A percentile compares a stretch with the other conserved stretches of the same genome.
phyloP scores from a whole-genome alignment of 2,797 vertebrate genomes.

The Galagoides demidoff region DNA sequence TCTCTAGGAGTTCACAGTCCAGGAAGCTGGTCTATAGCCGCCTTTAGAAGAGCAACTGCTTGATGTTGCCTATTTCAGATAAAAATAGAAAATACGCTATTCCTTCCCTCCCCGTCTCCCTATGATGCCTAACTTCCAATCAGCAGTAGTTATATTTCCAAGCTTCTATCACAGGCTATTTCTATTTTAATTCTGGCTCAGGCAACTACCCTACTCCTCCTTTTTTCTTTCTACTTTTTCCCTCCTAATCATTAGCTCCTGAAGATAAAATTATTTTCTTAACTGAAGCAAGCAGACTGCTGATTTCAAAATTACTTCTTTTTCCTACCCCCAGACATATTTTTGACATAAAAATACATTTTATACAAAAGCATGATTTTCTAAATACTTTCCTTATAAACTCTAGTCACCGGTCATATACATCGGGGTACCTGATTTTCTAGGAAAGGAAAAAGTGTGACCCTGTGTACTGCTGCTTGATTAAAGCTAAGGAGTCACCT shows the following conservation, averaged over 20 bases:
- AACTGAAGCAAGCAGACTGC: background rate
- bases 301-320: slow-evolving; percentile 60
- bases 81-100: slow-evolving; percentile 71
- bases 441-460: background rate
- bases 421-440: background rate
- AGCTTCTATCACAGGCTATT: slow-evolving; percentile 42
- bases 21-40: background rate
- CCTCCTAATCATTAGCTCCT: slow-evolving; percentile 50
- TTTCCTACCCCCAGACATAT: background rate
- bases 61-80: slow-evolving; percentile 65
- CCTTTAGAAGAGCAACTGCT: slow-evolving; percentile 51
- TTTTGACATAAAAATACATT: background rate
- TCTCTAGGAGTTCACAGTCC: slow-evolving; percentile 36
- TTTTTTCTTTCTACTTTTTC: background rate
- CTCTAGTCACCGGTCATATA: background rate
- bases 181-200: slow-evolving; percentile 64
- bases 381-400: slow-evolving; percentile 3
- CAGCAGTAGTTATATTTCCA: slow-evolving; percentile 64
- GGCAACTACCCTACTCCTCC: background rate
- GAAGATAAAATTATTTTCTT: slow-evolving; percentile 54
- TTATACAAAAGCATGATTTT: background rate
- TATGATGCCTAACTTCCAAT: slow-evolving; percentile 60
- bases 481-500: background rate
- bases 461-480: background rate
- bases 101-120: slow-evolving; percentile 57